Base-by-base conservation (phyloP, 2,113 vertebrate species). In the Leptobrachium ailaonicum region DNA sequence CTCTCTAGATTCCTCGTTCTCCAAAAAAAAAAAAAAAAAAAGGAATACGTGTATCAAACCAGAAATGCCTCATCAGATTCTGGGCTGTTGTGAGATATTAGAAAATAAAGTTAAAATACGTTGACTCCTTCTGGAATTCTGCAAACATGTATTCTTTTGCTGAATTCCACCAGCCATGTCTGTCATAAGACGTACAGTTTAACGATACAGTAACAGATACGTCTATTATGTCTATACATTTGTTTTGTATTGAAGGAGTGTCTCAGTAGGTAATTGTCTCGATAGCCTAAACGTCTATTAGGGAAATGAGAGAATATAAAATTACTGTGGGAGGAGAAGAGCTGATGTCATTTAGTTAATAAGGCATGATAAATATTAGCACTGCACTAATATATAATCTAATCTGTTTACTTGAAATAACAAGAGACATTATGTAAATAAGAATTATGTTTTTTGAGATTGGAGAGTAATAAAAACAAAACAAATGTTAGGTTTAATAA, bases 261-360 rank as follows among this genome's bases (percentile, higher is more conserved):
- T 90, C 89, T 89, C 91, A 94, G 92, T 93, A 93, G 90, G 91
- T 87, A 76, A 89, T 92, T 91, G 84, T 92, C 87, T 88, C 82
- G 87, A 73, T 84, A 88, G 85, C 85, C 83, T 93, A 94, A 95
- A 95, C 96, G 95, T 94, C 95, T 94, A 88, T 89, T 83, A 82
- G 90, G 8, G 41, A 66, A 64, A 66, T 11, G 10, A 66, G 63
- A 76, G 20, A 90, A 86, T 73, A 60, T 71, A 68, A 78, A 81
- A 72, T 85, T 79, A 80, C 82, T 84, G 89, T 84, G 50, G 85
- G 87, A 84, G 83, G 83, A 88, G 86, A 79, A 82, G 80, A 71
- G 13, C 9, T 13, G 82, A 84, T 89, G 79, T 82, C 83, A 76
- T 60, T 60, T 84, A 76, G 68, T 45, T 32, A 50, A 50, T 70